Percentiles rank a stretch among this genome's conserved stretches.
phyloP scores from a whole-genome alignment of 2,797 vertebrate genomes.

The Micrastur ruficollis region DNA sequence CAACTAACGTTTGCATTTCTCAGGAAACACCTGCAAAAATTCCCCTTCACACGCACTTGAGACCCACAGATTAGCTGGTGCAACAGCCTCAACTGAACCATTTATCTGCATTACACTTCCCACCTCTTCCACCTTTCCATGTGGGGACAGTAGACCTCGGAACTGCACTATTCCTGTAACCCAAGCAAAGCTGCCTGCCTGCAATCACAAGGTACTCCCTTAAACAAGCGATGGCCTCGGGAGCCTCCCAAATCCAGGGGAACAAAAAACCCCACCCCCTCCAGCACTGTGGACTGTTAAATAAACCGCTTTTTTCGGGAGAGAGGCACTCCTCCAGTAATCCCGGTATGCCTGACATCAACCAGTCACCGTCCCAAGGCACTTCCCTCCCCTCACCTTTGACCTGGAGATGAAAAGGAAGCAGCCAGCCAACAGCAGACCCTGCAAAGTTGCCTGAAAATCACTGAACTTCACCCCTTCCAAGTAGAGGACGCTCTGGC shows the following conservation, averaged over 20 bases:
- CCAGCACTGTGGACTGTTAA: fast-evolving
- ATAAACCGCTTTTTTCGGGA: not conserved
- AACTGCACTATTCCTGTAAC: not conserved
- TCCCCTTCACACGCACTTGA: fast-evolving
- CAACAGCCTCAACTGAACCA: fast-evolving
- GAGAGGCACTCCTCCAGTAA: not conserved
- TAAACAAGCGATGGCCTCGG: not conserved
- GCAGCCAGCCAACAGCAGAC: slow-evolving; percentile 92
- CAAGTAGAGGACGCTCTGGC: slow-evolving; percentile 96
- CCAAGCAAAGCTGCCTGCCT: not conserved
- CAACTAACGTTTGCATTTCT: fast-evolving
- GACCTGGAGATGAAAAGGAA: slow-evolving; percentile 98
- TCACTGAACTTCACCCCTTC: slow-evolving; percentile 98
- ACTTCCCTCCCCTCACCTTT: slow-evolving; percentile 77
- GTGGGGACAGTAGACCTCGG: too few relatives aligned
- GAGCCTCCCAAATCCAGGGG: not conserved
- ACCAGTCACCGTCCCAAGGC: fast-evolving
- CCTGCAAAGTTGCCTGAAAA: slow-evolving; percentile 95
- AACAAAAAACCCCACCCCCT: not conserved
- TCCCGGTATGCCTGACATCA: fast-evolving
- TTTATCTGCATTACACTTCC: not conserved
- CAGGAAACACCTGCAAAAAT: not conserved
- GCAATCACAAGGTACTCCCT: not conserved
- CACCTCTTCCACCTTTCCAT: too few relatives aligned
- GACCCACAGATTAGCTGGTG: not conserved